Evolutionary conservation across 2,113 vertebrate genomes (phyloP).

Genomic region (Aramus guarauna): DNA sequence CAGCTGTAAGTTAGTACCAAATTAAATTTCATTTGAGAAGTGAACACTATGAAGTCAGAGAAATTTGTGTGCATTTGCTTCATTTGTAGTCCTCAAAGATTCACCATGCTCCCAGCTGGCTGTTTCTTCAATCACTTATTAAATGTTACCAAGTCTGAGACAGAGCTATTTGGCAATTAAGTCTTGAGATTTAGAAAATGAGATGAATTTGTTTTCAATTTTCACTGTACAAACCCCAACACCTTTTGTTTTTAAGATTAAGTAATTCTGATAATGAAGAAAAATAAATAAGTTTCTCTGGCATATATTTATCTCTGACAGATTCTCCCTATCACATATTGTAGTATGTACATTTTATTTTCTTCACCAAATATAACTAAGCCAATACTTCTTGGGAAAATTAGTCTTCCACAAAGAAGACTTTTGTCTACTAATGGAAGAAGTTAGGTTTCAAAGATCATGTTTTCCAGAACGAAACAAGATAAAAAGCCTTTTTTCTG

Average conservation of each 20-base stretch:
- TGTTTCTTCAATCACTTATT: neutral
- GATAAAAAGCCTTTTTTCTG: conserved; percentile 13
- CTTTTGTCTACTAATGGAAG: neutral
- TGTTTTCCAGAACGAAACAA: neutral
- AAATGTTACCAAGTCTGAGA: neutral
- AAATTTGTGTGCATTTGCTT: neutral
- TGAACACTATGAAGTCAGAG: neutral
- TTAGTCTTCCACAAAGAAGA: neutral
- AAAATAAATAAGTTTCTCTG: neutral
- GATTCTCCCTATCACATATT: neutral
- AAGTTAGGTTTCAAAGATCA: neutral
- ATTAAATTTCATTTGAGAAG: neutral
- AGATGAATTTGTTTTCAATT: neutral
- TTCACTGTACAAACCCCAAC: neutral
- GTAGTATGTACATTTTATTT: neutral
- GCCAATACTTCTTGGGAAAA: neutral
- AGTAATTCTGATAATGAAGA: neutral
- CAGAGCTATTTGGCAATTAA: neutral
- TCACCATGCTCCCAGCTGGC: neutral
- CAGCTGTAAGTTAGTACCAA: neutral
- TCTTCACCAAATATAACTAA: neutral
- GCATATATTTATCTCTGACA: neutral
- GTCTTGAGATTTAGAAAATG: neutral
- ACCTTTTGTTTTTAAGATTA: neutral
- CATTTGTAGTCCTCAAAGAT: neutral